Base-by-base conservation (phyloP, 2,113 vertebrate genomes). In the Rana temporaria region DNA sequence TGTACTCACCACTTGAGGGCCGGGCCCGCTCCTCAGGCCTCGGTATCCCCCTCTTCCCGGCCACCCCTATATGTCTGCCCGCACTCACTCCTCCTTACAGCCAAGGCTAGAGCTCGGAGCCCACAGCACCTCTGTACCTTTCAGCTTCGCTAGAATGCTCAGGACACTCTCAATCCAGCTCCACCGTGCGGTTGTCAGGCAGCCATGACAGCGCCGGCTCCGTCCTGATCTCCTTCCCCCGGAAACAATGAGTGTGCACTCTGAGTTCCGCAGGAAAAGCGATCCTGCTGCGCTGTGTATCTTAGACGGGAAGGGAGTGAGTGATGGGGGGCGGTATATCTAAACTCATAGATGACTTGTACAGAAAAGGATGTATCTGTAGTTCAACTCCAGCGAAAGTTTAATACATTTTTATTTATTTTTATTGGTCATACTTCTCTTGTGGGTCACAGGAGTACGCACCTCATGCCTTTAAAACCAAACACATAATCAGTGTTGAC, bases 121-220 rank as follows among this genome's bases (percentile, higher is more conserved):
- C 26, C 56, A 17, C 19, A 6, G 5, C 6, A 12, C 48, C 16
- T 9, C 3, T 15, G 11, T 69, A 81, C 78, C 78, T 81, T 52
- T 17, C 22, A 55, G n/a, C 34, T 67, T 22, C 67, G 66, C 67
- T 81, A 34, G 18, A 62, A 4, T 71, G 20, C 17, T 70, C 55
- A 62, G 78, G 67, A 38, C 67, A 59, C 67, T 63, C 65, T 71
- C 34, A 30, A 56, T 81, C 57, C 55, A 56, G 67, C 53, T 70
- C 20, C 55, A 71, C 78, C 78, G 65, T 70, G 67, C 68, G 56
- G 78, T 80, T 80, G 78, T 80, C 78, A 80, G 78, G 78, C 78
- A 80, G 78, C 78, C 78, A 80, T 80, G 78, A 80, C 78, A 80
- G 67, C 78, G 67, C 67, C 78, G 67, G 63, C 34, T 80, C n/a